Conservation (phyloP, 92 coral and sea anemone genomes). For the Umimayanthus chanpuru region DNA sequence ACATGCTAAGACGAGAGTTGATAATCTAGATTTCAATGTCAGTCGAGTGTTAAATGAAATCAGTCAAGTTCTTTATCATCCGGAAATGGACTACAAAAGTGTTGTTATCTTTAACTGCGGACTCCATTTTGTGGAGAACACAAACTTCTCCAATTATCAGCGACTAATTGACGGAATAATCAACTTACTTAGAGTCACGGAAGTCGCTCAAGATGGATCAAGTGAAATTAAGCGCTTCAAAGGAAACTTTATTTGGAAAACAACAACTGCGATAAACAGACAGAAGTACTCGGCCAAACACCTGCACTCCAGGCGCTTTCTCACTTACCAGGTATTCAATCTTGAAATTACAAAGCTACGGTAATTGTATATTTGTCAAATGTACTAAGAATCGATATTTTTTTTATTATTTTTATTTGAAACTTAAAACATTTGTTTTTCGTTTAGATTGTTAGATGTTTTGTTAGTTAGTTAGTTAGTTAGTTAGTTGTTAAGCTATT, state of each 20-base stretch:
- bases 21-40: constrained; percentile 21
- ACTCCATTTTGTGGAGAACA: constrained; percentile 71
- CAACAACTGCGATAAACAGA: constrained; percentile 76
- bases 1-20: background rate
- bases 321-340: constrained; percentile 73
- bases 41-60: constrained; percentile 40
- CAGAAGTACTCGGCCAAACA: constrained; percentile 63
- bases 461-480: too few species aligned
- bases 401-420: too few species aligned
- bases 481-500: too few species aligned
- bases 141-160: constrained; percentile 82
- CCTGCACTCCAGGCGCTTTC: constrained; percentile 71
- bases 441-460: too few species aligned
- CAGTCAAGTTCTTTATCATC: constrained; percentile 60
- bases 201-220: constrained; percentile 20
- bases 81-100: constrained; percentile 76
- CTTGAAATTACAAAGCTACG: background rate
- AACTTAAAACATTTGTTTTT: too few species aligned
- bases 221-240: constrained; percentile 43
- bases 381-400: too few species aligned
- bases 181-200: constrained; percentile 50
- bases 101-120: constrained; percentile 83
- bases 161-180: constrained; percentile 67
- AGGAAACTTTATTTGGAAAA: constrained; percentile 89
- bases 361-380: background rate